Evolutionary conservation across 2,113 vertebrate genomes (phyloP).

Genomic region (Lasiurus borealis): DNA sequence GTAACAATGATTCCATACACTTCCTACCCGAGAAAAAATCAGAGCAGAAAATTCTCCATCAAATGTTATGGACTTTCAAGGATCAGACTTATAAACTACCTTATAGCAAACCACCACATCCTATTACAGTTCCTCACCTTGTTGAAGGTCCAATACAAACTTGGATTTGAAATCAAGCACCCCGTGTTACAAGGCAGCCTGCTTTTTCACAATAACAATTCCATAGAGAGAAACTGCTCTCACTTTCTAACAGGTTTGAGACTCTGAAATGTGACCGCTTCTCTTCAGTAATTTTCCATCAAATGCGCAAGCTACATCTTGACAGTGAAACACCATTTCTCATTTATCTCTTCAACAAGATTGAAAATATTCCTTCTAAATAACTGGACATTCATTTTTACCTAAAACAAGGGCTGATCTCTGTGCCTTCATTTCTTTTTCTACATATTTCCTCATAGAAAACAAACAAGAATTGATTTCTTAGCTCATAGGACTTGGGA

Average conservation of each 20-base stretch:
- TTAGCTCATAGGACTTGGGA: background rate
- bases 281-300: conserved; percentile 79
- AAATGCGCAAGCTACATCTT: conserved; percentile 64
- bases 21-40: conserved; percentile 57
- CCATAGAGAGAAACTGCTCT: conserved; percentile 63
- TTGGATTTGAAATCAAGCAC: conserved; percentile 66
- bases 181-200: conserved; percentile 28
- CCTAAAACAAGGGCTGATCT: conserved; percentile 58
- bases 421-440: conserved; percentile 27
- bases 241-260: conserved; percentile 77
- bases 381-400: conserved; percentile 55
- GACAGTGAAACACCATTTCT: conserved; percentile 70
- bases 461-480: background rate
- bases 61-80: conserved; percentile 52
- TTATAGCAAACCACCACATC: conserved; percentile 69
- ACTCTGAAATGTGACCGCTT: conserved; percentile 78
- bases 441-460: conserved; percentile 41
- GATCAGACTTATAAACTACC: conserved; percentile 40
- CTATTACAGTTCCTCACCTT: conserved; percentile 72
- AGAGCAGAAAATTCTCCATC: conserved; percentile 51
- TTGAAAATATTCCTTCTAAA: conserved; percentile 59
- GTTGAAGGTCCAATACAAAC: conserved; percentile 69
- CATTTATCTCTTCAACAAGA: conserved; percentile 73
- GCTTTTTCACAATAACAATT: conserved; percentile 64
- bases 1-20: conserved; percentile 38